Evolutionary conservation across 2,888 invertebrate genomes (phyloP).

Genomic region (Rambutsinella grinnellia): DNA sequence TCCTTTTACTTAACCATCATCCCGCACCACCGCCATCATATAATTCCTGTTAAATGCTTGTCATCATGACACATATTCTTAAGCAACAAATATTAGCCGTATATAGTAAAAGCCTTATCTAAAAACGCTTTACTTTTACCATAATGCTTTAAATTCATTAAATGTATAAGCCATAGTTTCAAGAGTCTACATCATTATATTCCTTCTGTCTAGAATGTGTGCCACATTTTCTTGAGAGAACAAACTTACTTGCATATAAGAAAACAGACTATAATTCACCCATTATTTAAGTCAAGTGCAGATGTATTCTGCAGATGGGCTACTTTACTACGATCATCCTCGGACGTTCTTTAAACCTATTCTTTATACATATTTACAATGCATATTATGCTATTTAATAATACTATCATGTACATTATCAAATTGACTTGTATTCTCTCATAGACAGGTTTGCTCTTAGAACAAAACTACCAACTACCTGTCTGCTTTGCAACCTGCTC

Average conservation of each 20-base stretch:
- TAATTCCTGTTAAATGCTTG: conserved; percentile 3
- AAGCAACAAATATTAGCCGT: conserved; percentile 30
- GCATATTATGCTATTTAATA: neutral
- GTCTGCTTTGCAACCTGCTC: neutral
- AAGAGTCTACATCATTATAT: neutral
- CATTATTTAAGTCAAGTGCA: neutral
- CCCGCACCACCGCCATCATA: too few relatives aligned
- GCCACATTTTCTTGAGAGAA: conserved; percentile 29
- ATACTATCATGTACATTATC: neutral
- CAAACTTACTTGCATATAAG: neutral
- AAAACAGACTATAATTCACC: neutral
- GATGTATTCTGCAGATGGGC: conserved; percentile 34
- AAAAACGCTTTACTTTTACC: too few relatives aligned
- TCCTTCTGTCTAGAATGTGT: conserved; percentile 14
- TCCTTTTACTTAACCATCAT: too few relatives aligned
- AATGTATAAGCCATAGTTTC: neutral
- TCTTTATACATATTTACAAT: too few relatives aligned
- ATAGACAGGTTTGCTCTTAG: neutral
- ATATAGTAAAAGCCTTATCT: too few relatives aligned
- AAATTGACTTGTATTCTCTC: neutral
- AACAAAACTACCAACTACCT: too few relatives aligned
- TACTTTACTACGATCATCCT: conserved; percentile 32
- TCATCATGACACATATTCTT: conserved; percentile 42
- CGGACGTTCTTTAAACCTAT: too few relatives aligned
- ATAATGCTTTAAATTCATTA: neutral